Evolutionary conservation across 2,797 vertebrate species (phyloP).

Genomic region (Pyrocephalus nanus): DNA sequence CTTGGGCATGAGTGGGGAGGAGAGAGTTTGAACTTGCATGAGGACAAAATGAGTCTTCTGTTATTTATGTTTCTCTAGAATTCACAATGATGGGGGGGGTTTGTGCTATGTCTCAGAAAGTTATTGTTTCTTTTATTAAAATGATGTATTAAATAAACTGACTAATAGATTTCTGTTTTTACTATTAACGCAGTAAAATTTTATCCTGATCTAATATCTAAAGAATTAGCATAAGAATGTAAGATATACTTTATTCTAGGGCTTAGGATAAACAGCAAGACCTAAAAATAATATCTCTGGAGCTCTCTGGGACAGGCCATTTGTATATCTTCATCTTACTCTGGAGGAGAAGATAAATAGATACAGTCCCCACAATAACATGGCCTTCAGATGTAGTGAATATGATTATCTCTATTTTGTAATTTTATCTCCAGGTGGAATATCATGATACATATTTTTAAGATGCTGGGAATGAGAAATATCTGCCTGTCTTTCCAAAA

Average conservation of each 20-base stretch:
- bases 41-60: neutral
- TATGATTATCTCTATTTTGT: slow-evolving; percentile 42
- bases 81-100: neutral
- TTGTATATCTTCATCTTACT: neutral
- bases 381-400: neutral
- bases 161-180: neutral
- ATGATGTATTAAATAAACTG: neutral
- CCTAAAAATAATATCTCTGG: neutral
- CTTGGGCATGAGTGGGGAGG: neutral
- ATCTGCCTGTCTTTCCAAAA: neutral
- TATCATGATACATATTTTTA: neutral
- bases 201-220: neutral
- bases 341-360: neutral
- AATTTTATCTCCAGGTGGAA: slow-evolving; percentile 50
- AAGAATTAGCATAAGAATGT: neutral
- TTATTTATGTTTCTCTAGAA: neutral
- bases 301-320: neutral
- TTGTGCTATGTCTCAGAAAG: neutral
- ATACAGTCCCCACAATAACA: neutral
- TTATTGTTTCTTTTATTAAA: neutral
- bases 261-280: neutral
- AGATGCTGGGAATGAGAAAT: neutral
- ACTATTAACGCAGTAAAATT: neutral
- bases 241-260: neutral
- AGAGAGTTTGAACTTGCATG: neutral